Base-by-base conservation (phyloP, 2,888 invertebrate genomes). In the Melangyna quadrimaculata region DNA sequence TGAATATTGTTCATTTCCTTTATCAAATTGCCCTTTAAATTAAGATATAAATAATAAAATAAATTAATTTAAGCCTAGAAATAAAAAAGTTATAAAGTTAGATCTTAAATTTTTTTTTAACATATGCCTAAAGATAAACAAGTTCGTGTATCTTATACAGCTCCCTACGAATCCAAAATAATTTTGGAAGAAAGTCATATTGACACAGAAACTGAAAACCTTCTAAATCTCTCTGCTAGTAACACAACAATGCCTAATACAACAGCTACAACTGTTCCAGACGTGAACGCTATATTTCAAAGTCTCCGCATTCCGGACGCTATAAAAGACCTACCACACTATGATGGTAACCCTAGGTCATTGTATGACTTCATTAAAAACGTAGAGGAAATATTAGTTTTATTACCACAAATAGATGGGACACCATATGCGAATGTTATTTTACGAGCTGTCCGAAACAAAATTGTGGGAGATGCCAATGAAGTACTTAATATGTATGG, bases 401-500 rank as follows among this genome's bases (percentile, higher is more conserved):
- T 61, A 40, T 12, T 73, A 14, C 37, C 53, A 72, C 27, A 51
- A 45, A 61, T 72, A n/a, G 59, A 61, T 27, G 61, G 51, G 17
- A 73, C 63, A 19, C 51, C 61, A 0, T 53, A 73, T 61, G 32
- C 51, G 14, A 29, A 22, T 40, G 55, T 37, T 17, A 74, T 74
- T 14, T 35, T 55, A 48, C 22, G 74, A 65, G 53, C 43, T 14
- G 40, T 63, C 22, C 51, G 73, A 29, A 73, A 73, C 17, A 63
- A 63, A 71, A n/a, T n/a, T n/a, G n/a, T n/a, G n/a, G n/a, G n/a
- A n/a, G n/a, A n/a, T n/a, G n/a, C n/a, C n/a, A n/a, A n/a, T n/a
- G n/a, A n/a, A n/a, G n/a, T n/a, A n/a, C n/a, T n/a, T n/a, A n/a
- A 72, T 29, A 72, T 72, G 48, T 48, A 72, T 35, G 59, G 72